Conservation (phyloP, 2,797 vertebrate genomes). For the Anguilla anguilla region DNA sequence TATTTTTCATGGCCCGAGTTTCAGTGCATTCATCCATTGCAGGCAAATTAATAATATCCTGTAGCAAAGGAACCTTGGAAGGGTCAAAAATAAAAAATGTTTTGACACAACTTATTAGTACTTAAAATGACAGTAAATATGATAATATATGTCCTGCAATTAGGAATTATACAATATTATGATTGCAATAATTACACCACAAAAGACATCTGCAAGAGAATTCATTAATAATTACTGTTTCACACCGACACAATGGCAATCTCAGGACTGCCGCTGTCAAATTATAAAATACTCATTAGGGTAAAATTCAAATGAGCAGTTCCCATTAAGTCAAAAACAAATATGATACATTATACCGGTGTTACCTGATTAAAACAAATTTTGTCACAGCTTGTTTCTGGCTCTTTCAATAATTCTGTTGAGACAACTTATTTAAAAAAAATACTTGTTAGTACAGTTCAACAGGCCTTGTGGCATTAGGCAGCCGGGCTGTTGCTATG, state of each 20-base stretch:
- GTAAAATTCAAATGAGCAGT: background rate
- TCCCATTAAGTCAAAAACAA: background rate
- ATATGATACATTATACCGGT: background rate
- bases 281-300: background rate
- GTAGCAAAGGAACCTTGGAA: no score
- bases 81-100: no score
- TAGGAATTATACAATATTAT: background rate
- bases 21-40: no score
- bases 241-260: background rate
- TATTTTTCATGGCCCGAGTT: no score
- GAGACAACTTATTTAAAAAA: background rate
- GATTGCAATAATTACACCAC: background rate
- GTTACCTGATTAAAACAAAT: background rate
- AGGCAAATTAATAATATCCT: no score
- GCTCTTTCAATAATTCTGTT: background rate
- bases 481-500: background rate
- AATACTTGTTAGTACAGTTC: background rate
- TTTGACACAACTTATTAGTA: no score
- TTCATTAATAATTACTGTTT: background rate
- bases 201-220: background rate
- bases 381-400: background rate
- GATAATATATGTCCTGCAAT: background rate
- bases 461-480: background rate
- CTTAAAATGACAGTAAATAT: background rate
- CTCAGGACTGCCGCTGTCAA: background rate